A percentile compares a stretch with the other conserved stretches of the same genome.
These are phyloP conservation scores for Stenodema calcarata DNA, from an alignment of 2,888 invertebrate species.

Conservation along the genomic window DNA sequence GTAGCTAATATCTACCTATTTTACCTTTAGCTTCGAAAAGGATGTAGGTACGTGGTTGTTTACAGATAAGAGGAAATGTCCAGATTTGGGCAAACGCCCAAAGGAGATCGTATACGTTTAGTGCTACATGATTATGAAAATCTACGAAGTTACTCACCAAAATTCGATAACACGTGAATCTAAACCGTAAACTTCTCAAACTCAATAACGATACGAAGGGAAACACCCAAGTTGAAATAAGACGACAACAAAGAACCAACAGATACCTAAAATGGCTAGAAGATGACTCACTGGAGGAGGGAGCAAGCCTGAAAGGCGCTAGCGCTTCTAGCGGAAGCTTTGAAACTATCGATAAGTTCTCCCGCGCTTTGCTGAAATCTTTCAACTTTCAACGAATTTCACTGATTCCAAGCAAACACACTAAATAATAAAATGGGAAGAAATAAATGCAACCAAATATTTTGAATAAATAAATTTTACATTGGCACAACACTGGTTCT, in stretches of 20 bases:
- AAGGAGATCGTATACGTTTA: too few species aligned
- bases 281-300: constrained; percentile 6
- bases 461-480: too few species aligned
- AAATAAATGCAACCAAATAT: too few species aligned
- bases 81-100: not conserved
- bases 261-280: not conserved
- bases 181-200: not conserved
- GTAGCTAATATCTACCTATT: too few species aligned
- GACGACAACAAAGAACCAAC: not conserved
- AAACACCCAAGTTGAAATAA: not conserved
- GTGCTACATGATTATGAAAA: too few species aligned
- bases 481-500: too few species aligned
- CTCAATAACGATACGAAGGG: not conserved
- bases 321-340: not conserved
- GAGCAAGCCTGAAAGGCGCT: not conserved
- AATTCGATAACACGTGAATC: not conserved
- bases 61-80: not conserved
- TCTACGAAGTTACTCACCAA: not conserved
- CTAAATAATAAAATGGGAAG: too few species aligned
- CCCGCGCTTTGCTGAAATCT: not conserved
- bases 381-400: too few species aligned
- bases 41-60: too few species aligned
- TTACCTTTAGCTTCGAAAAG: too few species aligned
- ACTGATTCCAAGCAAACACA: too few species aligned
- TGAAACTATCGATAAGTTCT: not conserved